phyloP scores from a whole-genome alignment of 2,888 invertebrate genomes.

The Auanema freiburgensis region DNA sequence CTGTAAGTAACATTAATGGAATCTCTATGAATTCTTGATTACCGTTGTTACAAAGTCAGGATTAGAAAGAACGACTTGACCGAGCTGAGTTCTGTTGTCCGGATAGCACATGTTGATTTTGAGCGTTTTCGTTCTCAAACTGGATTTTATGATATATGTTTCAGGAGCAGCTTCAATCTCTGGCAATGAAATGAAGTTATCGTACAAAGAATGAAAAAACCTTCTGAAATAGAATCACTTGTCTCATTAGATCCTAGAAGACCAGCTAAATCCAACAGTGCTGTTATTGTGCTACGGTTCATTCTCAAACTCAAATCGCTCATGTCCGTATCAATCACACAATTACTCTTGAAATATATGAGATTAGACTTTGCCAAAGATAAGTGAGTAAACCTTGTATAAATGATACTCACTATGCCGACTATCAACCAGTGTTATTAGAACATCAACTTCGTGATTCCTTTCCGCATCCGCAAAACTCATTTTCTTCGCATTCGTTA shows the following conservation, averaged over 20 bases:
- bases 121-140: constrained; percentile 12
- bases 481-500: background rate
- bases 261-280: constrained; percentile 90
- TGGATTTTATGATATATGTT: constrained; percentile 10
- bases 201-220: constrained; percentile 2
- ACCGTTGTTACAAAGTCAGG: constrained; percentile 39
- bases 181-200: constrained; percentile 3
- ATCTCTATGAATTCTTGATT: constrained; percentile 5
- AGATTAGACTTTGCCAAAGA: too few species aligned
- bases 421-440: background rate
- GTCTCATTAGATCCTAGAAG: constrained; percentile 49
- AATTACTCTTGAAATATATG: constrained; percentile 40
- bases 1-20: constrained; percentile 15
- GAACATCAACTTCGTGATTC: background rate
- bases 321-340: constrained; percentile 42
- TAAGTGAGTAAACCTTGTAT: too few species aligned
- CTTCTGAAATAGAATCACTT: background rate
- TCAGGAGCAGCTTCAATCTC: background rate
- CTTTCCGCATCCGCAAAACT: background rate
- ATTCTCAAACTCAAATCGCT: constrained; percentile 74
- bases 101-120: constrained; percentile 52
- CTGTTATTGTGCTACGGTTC: constrained; percentile 91
- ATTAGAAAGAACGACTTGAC: constrained; percentile 36
- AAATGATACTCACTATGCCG: background rate
- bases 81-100: constrained; percentile 42